Base-by-base conservation (phyloP, 2,888 invertebrate species). In the Leucophora obtusa region DNA sequence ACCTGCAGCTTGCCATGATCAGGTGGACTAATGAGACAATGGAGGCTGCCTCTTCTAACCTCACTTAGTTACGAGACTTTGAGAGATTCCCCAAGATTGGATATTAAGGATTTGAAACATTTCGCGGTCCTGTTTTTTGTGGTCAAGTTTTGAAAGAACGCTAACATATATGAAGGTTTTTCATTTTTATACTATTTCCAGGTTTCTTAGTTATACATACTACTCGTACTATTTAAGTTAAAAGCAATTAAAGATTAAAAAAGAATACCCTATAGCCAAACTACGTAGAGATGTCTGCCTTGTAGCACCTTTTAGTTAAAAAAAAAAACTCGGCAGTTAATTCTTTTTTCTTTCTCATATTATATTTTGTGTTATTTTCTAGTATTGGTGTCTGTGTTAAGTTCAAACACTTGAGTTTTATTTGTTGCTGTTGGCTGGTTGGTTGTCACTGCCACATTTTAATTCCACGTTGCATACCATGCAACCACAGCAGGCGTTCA, bases 361-460 rank as follows among this genome's bases (percentile, higher is more conserved):
- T 6, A 14, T 47, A 47, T n/a, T n/a, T 47, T 2, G 43, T n/a
- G n/a, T 38, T 38, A 6, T 38, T 11, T 38, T 38, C 38, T 14
- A 38, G n/a, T n/a, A 47, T n/a, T 47, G n/a, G 5, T 43, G 43
- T 43, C 43, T 43, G 43, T 43, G 43, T 43, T 43, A 43, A 43
- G 43, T 47, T 47, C n/a, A 47, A 47, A 47, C 43, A 47, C 43
- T 47, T 47, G 43, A 47, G n/a, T n/a, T n/a, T 47, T n/a, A 47
- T 47, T 47, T 47, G n/a, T 6, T 47, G 43, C 43, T 47, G 14
- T 1, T 47, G 28, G 43, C 43, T 47, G 14, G 4, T 6, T n/a
- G 14, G 43, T 6, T 47, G 43, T 2, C 14, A 38, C 43, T n/a
- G 43, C 15, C 43, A 43, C 43, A 43, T 14, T 24, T 28, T 47